Base-by-base conservation (phyloP, 2,888 invertebrate species). In the Nymphalis urticae region DNA sequence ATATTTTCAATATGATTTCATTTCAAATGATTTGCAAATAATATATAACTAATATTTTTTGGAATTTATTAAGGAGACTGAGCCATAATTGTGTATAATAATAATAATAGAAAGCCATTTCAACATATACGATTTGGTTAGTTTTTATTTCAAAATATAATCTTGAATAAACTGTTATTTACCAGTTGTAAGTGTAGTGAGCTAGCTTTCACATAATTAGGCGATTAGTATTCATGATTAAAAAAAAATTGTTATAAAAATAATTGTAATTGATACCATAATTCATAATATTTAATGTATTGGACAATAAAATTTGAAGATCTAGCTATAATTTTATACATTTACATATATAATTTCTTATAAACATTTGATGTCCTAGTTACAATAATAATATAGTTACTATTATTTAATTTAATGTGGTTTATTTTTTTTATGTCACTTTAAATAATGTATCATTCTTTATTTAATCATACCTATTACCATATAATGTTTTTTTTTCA, bases 281-380 rank as follows among this genome's bases (percentile, higher is more conserved):
- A 42, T 13, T 42, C 42, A 42, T 42, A 42, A 50, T 50, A 8
- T 24, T 10, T 13, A 32, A 56, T 5, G 17, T 56, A 32, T 56
- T 56, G 56, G 27, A 56, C 56, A 56, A 56, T 56, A n/a, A 56
- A 32, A 56, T 32, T 56, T 32, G 32, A 56, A 32, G 7, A 17
- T 32, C 7, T 56, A 32, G 9, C 5, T 56, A 54, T 54, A 13
- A 54, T 24, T 27, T 56, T 56, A 2, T 2, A 32, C 17, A n/a
- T 17, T 32, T 32, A 32, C 27, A 32, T 10, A 10, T 53, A 24
- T 27, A 17, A 10, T 16, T 56, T 17, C 5, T n/a, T 56, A 56
- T 32, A n/a, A 9, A 9, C 1, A 56, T n/a, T 53, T 4, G 10
- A 53, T 27, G 16, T 10, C 10, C 13, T 13, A 16, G 9, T 53